Percentiles rank a stretch among this genome's conserved stretches.
Conservation (phyloP, 2,797 vertebrate species). For the Phalloptychus januarius region DNA sequence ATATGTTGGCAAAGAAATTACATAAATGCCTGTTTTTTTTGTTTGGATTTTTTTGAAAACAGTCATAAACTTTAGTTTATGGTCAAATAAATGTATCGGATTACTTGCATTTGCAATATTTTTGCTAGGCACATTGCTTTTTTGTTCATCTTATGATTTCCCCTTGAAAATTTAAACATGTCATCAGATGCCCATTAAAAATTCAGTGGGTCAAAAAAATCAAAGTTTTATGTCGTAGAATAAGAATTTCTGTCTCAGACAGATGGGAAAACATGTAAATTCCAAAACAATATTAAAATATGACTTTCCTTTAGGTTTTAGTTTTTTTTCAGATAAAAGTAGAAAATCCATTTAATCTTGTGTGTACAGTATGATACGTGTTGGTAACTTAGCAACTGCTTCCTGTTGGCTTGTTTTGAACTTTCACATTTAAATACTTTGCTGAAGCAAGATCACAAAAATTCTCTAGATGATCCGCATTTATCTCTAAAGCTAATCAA, state of each 20-base stretch:
- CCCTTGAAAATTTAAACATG: neutral
- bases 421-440: neutral
- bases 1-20: neutral
- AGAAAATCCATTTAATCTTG: neutral
- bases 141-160: neutral
- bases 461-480: neutral
- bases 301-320: neutral
- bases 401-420: neutral
- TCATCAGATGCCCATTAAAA: neutral
- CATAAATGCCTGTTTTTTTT: neutral
- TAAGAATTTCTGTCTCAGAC: neutral
- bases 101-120: neutral
- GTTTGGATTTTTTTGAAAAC: no score
- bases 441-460: neutral
- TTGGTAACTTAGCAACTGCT: neutral
- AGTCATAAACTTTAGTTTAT: no score
- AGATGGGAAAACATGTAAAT: neutral
- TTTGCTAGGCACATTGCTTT: neutral
- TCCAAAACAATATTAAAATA: neutral
- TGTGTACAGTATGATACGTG: neutral
- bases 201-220: neutral
- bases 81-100: no score
- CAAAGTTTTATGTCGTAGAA: neutral
- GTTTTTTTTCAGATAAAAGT: neutral
- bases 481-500: neutral